Percentiles rank a stretch among this genome's conserved stretches.
Conservation (phyloP, 2,797 vertebrate species). For the Steatocranus sp. region DNA sequence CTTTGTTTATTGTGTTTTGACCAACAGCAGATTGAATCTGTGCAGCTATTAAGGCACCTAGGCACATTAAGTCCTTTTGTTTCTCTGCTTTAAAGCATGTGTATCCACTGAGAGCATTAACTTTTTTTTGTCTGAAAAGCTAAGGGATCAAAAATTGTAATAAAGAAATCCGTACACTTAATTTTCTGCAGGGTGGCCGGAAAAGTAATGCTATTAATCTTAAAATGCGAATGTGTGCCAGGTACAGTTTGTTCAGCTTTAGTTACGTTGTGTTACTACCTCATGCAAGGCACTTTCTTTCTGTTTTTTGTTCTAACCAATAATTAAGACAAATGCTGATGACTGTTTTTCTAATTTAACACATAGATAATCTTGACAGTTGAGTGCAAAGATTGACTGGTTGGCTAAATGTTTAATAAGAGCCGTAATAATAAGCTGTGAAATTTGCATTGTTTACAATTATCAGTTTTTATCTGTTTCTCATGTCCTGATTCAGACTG, state of each 20-base stretch:
- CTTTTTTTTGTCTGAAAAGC: background rate
- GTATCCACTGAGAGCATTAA: background rate
- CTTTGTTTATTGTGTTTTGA: background rate
- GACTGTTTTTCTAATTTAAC: background rate
- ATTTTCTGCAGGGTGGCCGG: background rate
- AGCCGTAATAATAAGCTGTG: background rate
- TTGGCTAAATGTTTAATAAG: background rate
- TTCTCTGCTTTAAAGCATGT: slow-evolving; percentile 8
- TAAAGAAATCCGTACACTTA: background rate
- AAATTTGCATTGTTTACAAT: background rate
- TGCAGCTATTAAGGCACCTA: background rate
- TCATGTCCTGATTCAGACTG: slow-evolving; percentile 77
- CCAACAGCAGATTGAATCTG: background rate
- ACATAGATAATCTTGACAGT: background rate
- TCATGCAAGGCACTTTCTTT: background rate
- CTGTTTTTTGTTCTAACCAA: background rate
- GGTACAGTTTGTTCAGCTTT: background rate
- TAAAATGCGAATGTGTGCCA: background rate
- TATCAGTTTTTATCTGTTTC: background rate
- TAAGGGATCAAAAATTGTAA: background rate
- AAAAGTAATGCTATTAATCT: background rate
- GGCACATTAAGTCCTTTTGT: background rate
- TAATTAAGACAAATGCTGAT: background rate
- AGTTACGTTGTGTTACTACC: background rate
- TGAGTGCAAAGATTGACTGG: background rate